These are phyloP conservation scores for Mareca strepera DNA, from an alignment of 2,797 vertebrate species.

Conservation along the genomic window DNA sequence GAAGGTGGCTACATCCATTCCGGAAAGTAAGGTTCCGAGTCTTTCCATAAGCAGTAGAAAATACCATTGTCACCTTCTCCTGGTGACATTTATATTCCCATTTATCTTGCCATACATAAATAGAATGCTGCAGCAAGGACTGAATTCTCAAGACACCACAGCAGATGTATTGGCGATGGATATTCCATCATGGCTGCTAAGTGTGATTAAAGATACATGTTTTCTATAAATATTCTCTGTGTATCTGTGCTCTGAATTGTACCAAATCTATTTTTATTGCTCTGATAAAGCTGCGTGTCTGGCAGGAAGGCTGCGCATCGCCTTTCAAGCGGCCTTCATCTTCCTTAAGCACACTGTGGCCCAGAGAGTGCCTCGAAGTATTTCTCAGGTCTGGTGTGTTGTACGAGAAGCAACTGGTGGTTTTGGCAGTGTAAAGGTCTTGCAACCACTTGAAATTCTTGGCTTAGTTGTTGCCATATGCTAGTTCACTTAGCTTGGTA, in stretches of 20 bases:
- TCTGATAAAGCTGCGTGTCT: background rate
- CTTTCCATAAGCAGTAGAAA: background rate
- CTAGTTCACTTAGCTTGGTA: constrained; percentile 23
- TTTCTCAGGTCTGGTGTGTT: background rate
- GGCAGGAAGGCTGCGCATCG: background rate
- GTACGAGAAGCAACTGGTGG: background rate
- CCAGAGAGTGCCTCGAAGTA: background rate
- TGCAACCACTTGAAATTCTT: constrained; percentile 40
- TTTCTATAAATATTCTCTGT: background rate
- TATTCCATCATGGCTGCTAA: background rate
- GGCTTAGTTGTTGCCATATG: constrained; percentile 26
- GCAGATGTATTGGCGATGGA: constrained; percentile 6
- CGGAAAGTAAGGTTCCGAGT: background rate
- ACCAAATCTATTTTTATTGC: background rate
- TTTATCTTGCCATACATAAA: background rate
- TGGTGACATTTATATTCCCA: background rate
- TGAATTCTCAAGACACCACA: constrained; percentile 3
- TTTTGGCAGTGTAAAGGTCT: constrained; percentile 23
- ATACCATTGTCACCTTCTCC: background rate
- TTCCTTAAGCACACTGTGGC: background rate
- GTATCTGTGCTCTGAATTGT: background rate
- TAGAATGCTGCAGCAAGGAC: background rate
- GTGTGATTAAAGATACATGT: background rate
- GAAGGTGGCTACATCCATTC: background rate
- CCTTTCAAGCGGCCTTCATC: background rate